A percentile compares a stretch with the other conserved stretches of the same genome.
phyloP scores from a whole-genome alignment of 2,113 vertebrate genomes.

The Crocuta crocuta region DNA sequence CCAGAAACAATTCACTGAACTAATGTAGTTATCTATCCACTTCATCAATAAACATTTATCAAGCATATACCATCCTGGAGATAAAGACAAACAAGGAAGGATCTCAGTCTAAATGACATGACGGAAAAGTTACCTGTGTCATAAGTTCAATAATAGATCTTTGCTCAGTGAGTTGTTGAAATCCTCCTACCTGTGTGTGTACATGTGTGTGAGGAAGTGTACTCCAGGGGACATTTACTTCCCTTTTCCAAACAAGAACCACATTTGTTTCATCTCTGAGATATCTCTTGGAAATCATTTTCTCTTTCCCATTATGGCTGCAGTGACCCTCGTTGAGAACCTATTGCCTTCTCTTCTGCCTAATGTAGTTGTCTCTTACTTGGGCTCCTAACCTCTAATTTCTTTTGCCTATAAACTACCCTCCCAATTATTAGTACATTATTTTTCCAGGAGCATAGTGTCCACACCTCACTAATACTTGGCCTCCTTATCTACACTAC shows the following conservation, averaged over 20 bases:
- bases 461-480: neutral
- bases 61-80: neutral
- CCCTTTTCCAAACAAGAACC: neutral
- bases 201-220: neutral
- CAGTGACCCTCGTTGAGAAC: neutral
- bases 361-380: neutral
- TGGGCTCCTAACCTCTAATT: neutral
- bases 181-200: neutral
- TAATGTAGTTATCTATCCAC: neutral
- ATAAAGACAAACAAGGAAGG: neutral
- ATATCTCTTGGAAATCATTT: neutral
- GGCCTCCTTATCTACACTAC: neutral
- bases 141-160: neutral
- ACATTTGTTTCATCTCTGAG: neutral
- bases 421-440: neutral
- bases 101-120: neutral
- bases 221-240: neutral
- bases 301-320: neutral
- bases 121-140: neutral
- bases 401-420: neutral
- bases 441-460: neutral
- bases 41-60: conserved; percentile 37
- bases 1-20: conserved; percentile 42
- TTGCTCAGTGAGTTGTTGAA: neutral
- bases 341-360: neutral